A percentile compares a stretch with the other conserved stretches of the same genome.
Evolutionary conservation across 92 coral and sea anemone genomes (phyloP).

Genomic region (Parazoanthus swiftii): DNA sequence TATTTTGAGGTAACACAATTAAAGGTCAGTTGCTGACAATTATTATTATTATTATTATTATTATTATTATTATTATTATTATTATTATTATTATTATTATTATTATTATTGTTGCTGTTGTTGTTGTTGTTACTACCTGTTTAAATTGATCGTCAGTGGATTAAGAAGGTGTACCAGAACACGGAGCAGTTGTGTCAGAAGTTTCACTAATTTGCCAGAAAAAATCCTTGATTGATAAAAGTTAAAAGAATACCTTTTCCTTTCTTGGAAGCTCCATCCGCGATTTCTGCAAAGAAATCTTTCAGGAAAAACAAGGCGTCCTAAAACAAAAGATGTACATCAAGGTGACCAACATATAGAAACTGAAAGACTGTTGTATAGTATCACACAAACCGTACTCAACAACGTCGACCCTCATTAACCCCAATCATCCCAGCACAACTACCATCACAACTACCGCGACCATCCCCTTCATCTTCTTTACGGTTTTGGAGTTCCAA

Average conservation of each 20-base stretch:
- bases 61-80: too few species aligned
- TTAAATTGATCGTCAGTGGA: too few species aligned
- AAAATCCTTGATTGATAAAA: background rate
- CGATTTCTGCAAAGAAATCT: conserved; percentile 78
- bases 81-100: too few species aligned
- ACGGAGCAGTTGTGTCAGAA: background rate
- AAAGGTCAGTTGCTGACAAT: too few species aligned
- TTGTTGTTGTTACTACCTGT: too few species aligned
- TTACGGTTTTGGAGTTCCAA: too few species aligned
- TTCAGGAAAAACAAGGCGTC: conserved; percentile 86
- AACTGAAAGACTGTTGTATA: background rate
- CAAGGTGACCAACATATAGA: background rate
- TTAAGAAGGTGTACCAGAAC: background rate
- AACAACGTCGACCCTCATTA: background rate
- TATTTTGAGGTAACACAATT: too few species aligned
- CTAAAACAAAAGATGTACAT: conserved; percentile 22
- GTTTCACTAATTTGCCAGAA: background rate
- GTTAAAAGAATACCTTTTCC: conserved; percentile 62
- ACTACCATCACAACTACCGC: background rate
- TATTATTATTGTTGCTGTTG: too few species aligned
- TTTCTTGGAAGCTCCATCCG: conserved; percentile 84
- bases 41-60: too few species aligned
- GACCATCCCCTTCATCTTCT: background rate
- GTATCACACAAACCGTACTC: background rate
- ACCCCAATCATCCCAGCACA: background rate